Evolutionary conservation across 1,140 invertebrate species (phyloP), one percentile per base, ranked within the genome.

Genomic region (Triops longicaudatus): DNA sequence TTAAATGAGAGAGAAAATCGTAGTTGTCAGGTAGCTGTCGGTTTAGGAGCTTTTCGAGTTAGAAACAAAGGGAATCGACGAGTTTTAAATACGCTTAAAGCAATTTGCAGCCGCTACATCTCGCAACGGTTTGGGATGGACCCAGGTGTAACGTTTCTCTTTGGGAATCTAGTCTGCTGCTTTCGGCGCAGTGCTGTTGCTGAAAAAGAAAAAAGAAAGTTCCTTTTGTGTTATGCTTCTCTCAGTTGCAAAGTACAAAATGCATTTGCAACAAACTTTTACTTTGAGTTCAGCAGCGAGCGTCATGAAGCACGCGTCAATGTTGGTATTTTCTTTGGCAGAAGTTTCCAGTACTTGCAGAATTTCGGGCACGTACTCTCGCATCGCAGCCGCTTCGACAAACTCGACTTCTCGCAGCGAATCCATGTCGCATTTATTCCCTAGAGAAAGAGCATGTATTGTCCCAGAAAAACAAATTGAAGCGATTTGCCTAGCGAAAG

Each of bases 291-390:
- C 93, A 37, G 91, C 92, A 78, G 95, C 95, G 83, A 97, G 86
- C 79, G 89, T 93, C 77, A 93, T 88, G 85, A 97, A 97, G 79
- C 93, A 92, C 81, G 95, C 92, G 84, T 97, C 95, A 78, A 97
- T 91, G 85, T 97, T 97, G 71, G 92, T 94, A 81, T 96, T 95
- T 81, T 94, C 93, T 86, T 97, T 97, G 74, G 95, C 95, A 79
- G 94, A 96, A 10, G 95, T 94, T 86, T 97, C 95, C 84, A 97
- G 87, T 14, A 93, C 89, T 83, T 91, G 90, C 82, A 93, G 87
- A 50, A 94, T 91, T 85, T 94, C 92, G 63, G 92, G 91, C 81
- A 93, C 88, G 84, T 93, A 92, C 81, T 93, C 89, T 82, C 92
- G 91, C 84, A 95, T 90, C 50, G 90, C 89, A 82, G 93, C 90